Percentiles rank a stretch among this genome's conserved stretches.
Evolutionary conservation across 1,140 invertebrate species (phyloP).

Genomic region (Ladona fulva): DNA sequence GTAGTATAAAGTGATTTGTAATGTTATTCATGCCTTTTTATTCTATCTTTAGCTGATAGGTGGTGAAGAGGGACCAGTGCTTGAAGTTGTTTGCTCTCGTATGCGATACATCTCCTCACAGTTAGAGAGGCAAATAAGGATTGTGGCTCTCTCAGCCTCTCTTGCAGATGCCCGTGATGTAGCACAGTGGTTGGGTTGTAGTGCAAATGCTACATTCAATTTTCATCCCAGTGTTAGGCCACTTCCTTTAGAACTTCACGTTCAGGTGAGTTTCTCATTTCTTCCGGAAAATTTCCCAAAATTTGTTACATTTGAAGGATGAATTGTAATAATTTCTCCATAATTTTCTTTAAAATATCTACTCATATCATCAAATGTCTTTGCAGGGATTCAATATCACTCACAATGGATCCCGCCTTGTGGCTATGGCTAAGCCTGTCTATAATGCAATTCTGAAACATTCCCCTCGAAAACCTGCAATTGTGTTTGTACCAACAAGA

Average conservation of each 20-base stretch:
- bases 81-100: constrained; percentile 95
- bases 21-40: constrained; percentile 10
- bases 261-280: constrained; percentile 45
- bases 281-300: background rate
- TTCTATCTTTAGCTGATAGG: constrained; percentile 51
- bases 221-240: constrained; percentile 97
- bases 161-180: constrained; percentile 93
- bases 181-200: constrained; percentile 93
- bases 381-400: constrained; percentile 89
- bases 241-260: constrained; percentile 87
- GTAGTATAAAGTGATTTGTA: too few relatives aligned
- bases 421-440: constrained; percentile 95
- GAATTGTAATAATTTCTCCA: too few relatives aligned
- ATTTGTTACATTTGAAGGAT: too few relatives aligned
- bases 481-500: constrained; percentile 94
- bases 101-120: constrained; percentile 97
- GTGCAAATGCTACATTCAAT: constrained; percentile 88
- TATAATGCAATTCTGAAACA: constrained; percentile 90
- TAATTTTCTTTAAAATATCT: too few relatives aligned
- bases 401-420: constrained; percentile 88
- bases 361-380: constrained; percentile 14
- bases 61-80: constrained; percentile 80
- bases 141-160: constrained; percentile 91
- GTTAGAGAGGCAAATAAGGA: constrained; percentile 85
- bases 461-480: constrained; percentile 78